Percentiles rank a stretch among this genome's conserved stretches.
These are phyloP conservation scores for Lerema accius DNA, from an alignment of 1,140 invertebrate species.

Conservation along the genomic window DNA sequence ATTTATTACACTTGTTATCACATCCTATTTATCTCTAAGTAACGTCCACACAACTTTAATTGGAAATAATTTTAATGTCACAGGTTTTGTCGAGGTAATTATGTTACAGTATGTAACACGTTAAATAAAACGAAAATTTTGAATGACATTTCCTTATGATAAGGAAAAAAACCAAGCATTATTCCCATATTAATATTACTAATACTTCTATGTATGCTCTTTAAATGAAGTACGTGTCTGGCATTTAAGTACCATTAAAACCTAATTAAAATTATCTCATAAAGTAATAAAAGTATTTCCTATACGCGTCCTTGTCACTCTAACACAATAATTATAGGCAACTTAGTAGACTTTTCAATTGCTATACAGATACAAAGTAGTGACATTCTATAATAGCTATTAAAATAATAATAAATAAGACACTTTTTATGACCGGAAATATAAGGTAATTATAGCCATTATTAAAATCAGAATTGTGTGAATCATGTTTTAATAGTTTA, in stretches of 20 bases:
- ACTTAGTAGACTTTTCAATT: too few relatives aligned
- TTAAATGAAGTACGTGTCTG: conserved; percentile 15
- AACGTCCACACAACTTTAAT: too few relatives aligned
- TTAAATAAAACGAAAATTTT: conserved; percentile 7
- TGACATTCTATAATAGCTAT: conserved; percentile 10
- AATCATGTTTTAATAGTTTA: too few relatives aligned
- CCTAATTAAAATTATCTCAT: conserved; percentile 8
- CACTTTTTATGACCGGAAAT: conserved; percentile 17
- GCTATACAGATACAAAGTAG: conserved; percentile 2
- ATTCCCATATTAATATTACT: conserved; percentile 4
- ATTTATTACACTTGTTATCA: too few relatives aligned
- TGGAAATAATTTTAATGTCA: too few relatives aligned
- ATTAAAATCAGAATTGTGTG: too few relatives aligned
- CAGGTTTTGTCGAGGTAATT: too few relatives aligned
- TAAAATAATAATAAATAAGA: too few relatives aligned
- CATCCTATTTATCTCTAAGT: too few relatives aligned
- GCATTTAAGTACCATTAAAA: conserved; percentile 18
- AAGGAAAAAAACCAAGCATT: conserved; percentile 1
- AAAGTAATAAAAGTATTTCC: conserved; percentile 19
- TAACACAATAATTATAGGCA: too few relatives aligned
- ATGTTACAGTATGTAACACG: too few relatives aligned
- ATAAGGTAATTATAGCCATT: conserved; percentile 9
- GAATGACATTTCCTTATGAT: not conserved
- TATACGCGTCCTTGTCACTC: conserved; percentile 12
- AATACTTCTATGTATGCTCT: not conserved